phyloP scores from a whole-genome alignment of 2,113 vertebrate species.

The Pteropus alecto region DNA sequence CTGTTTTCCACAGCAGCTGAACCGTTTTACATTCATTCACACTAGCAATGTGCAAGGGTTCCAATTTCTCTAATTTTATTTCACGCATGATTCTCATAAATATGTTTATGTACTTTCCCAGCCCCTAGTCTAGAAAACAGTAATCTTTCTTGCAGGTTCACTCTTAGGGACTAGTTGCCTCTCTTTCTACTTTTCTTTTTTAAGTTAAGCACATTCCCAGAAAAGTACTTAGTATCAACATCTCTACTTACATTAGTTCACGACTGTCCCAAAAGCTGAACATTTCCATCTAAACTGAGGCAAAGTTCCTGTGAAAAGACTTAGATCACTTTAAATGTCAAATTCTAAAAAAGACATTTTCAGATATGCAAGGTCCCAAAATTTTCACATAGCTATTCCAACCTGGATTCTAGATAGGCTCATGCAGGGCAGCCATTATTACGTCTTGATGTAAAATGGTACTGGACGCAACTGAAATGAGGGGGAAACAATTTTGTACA shows the following conservation, averaged over 20 bases:
- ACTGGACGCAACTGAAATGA: neutral
- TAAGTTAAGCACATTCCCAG: neutral
- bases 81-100: neutral
- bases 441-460: neutral
- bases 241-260: neutral
- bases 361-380: neutral
- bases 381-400: neutral
- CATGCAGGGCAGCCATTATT: neutral
- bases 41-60: neutral
- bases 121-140: neutral
- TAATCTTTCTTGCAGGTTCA: neutral
- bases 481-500: neutral
- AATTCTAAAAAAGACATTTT: neutral
- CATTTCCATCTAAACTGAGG: neutral
- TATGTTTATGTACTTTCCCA: neutral
- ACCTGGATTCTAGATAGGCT: neutral
- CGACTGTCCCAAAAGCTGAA: neutral
- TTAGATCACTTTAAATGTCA: neutral
- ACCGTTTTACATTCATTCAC: neutral
- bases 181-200: neutral
- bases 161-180: neutral
- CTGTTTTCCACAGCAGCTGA: neutral
- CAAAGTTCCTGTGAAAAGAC: neutral
- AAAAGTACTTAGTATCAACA: neutral
- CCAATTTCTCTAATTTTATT: neutral